Evolutionary conservation across 2,113 vertebrate species (phyloP).

Genomic region (Anguilla japonica): DNA sequence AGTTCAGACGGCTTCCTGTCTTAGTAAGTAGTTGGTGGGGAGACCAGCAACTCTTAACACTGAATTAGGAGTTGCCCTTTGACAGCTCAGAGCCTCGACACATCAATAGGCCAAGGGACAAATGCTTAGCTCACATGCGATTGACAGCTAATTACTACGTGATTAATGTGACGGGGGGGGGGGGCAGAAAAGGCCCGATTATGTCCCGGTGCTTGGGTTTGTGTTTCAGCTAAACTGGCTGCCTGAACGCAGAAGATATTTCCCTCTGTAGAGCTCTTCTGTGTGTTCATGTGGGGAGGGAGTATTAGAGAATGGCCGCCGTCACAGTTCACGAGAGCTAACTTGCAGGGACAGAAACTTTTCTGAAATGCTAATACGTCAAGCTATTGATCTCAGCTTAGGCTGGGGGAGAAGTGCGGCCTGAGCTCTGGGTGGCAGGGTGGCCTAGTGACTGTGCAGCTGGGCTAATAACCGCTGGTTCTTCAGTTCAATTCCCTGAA

Average conservation of each 20-base stretch:
- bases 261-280: background rate
- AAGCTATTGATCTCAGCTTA: background rate
- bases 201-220: background rate
- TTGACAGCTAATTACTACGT: background rate
- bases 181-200: background rate
- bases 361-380: constrained; percentile 1
- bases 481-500: background rate
- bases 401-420: background rate
- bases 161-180: background rate
- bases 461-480: background rate
- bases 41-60: background rate
- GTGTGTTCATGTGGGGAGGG: background rate
- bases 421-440: background rate
- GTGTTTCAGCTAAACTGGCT: background rate
- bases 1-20: constrained; percentile 8
- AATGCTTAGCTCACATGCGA: background rate
- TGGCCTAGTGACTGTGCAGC: background rate
- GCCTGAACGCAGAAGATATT: background rate
- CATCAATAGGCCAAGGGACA: constrained; percentile 3
- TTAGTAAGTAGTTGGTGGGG: constrained; percentile 5
- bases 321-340: background rate
- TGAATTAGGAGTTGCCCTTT: constrained; percentile 13
- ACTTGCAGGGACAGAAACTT: background rate
- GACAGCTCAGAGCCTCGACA: background rate
- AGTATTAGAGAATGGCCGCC: background rate